These are phyloP conservation scores for Drosophila mulleri DNA, from an alignment of 2,888 invertebrate species.

Conservation along the genomic window DNA sequence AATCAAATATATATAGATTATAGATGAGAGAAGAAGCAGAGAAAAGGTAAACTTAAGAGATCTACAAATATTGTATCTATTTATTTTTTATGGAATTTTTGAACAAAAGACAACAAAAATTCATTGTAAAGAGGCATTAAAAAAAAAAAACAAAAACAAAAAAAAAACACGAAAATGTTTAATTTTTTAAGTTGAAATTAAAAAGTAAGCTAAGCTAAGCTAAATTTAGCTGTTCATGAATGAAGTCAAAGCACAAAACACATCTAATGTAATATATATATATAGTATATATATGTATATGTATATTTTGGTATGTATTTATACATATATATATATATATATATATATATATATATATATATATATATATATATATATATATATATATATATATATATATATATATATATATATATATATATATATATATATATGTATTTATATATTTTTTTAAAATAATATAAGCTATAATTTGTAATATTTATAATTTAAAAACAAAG, in stretches of 20 bases:
- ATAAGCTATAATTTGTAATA: slow-evolving; percentile 8
- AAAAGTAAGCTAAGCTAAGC: slow-evolving; percentile 18
- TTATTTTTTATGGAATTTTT: slow-evolving; percentile 48
- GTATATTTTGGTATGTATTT: slow-evolving; percentile 7
- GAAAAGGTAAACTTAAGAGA: slow-evolving; percentile 23
- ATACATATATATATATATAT: slow-evolving; percentile 1
- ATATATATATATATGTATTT: slow-evolving; percentile 9
- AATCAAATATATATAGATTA: neutral
- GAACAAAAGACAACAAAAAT: slow-evolving; percentile 28
- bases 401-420: neutral
- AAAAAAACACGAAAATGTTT: slow-evolving; percentile 24
- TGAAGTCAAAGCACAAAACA: slow-evolving; percentile 63
- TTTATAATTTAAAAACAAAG: slow-evolving; percentile 12
- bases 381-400: neutral
- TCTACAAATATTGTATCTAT: slow-evolving; percentile 37
- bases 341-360: slow-evolving; percentile 13
- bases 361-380: slow-evolving; percentile 8
- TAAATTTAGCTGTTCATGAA: slow-evolving; percentile 78
- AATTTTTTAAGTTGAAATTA: slow-evolving; percentile 16
- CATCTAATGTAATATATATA: slow-evolving; percentile 27
- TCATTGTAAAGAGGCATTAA: slow-evolving; percentile 73
- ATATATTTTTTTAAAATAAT: slow-evolving; percentile 7
- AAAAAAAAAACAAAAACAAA: slow-evolving; percentile 10
- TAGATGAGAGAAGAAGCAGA: slow-evolving; percentile 3
- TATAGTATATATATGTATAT: neutral